These are phyloP conservation scores for Lucilia cuprina DNA, from an alignment of 1,140 invertebrate genomes.

Conservation along the genomic window DNA sequence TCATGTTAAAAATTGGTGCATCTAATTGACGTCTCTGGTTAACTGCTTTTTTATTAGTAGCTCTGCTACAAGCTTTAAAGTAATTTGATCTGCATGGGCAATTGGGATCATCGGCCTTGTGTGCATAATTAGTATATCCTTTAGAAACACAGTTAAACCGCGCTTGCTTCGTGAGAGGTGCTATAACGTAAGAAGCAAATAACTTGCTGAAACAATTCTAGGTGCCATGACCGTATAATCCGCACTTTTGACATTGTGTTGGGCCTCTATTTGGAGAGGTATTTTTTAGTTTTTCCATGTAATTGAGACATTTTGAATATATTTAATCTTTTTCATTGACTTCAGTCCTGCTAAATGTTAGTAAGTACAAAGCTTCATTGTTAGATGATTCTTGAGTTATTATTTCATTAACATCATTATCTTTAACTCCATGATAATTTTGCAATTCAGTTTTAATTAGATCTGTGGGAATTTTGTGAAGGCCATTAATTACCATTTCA, in stretches of 20 bases:
- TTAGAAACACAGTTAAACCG: not conserved
- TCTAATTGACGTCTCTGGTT: not conserved
- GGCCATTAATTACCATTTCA: not conserved
- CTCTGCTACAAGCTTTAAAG: not conserved
- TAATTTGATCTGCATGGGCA: not conserved
- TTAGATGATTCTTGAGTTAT: not conserved
- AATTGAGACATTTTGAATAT: not conserved
- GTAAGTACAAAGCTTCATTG: not conserved
- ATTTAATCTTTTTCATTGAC: not conserved
- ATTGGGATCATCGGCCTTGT: not conserved
- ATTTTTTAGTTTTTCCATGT: not conserved
- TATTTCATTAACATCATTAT: not conserved
- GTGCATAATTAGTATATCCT: not conserved
- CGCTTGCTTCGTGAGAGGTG: not conserved
- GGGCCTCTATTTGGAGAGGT: not conserved
- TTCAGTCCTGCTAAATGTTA: not conserved
- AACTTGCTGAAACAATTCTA: not conserved
- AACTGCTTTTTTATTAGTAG: not conserved
- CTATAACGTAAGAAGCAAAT: not conserved
- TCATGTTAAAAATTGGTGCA: not conserved
- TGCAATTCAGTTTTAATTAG: too few species aligned
- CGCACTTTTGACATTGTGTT: not conserved
- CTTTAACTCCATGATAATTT: not conserved
- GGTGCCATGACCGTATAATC: not conserved
- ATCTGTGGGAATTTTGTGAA: too few species aligned